These are phyloP conservation scores for Galerucella nymphaeae DNA, from an alignment of 2,888 invertebrate species.

Conservation along the genomic window DNA sequence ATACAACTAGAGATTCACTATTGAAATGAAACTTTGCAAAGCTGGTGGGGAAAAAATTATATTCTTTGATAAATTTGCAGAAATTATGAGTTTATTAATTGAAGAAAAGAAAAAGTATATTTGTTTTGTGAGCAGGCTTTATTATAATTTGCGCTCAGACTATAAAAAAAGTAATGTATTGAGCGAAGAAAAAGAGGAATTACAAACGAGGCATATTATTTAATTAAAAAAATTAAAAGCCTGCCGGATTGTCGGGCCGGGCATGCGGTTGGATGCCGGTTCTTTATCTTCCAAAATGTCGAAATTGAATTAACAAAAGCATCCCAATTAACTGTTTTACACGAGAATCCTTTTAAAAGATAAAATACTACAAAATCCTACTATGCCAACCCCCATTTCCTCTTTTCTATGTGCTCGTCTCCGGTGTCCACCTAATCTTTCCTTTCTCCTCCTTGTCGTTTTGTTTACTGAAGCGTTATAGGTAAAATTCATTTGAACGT, in stretches of 20 bases:
- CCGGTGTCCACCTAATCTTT: conserved; percentile 9
- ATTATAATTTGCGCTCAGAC: conserved; percentile 7
- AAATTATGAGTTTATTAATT: no score
- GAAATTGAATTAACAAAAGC: conserved; percentile 48
- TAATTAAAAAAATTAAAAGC: conserved; percentile 45
- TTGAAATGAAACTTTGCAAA: no score
- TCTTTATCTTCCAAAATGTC: conserved; percentile 43
- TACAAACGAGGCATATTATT: conserved; percentile 38
- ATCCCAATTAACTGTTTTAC: conserved; percentile 47
- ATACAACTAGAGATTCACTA: no score
- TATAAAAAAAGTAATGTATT: conserved; percentile 9
- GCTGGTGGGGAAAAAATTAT: no score
- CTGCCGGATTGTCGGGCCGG: conserved; percentile 6
- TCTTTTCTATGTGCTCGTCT: conserved; percentile 26
- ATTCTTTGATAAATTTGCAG: no score
- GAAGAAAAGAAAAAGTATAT: no score
- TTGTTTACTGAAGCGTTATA: conserved; percentile 6
- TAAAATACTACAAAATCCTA: conserved; percentile 37
- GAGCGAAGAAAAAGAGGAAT: conserved; percentile 10
- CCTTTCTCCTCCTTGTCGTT: conserved; percentile 3
- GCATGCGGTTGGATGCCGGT: conserved; percentile 31
- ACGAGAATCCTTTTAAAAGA: conserved; percentile 49
- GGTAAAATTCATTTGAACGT: background rate
- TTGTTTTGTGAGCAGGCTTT: no score
- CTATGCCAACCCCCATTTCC: conserved; percentile 35